These are phyloP conservation scores for Lagocephalus sceleratus DNA, from an alignment of 2,797 vertebrate genomes.

Conservation along the genomic window DNA sequence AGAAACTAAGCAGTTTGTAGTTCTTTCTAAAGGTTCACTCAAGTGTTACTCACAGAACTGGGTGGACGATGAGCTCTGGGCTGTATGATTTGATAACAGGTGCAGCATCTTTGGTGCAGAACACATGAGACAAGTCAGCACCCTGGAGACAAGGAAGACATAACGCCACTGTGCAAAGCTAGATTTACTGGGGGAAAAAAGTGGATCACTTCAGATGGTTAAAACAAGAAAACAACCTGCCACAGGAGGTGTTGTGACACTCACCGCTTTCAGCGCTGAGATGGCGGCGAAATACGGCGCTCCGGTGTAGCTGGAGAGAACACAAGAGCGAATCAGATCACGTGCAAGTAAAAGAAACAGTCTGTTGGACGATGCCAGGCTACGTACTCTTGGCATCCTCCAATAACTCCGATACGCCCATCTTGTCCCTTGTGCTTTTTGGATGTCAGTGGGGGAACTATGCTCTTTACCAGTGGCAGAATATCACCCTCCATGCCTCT, in stretches of 20 bases:
- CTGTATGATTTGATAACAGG: conserved; percentile 97
- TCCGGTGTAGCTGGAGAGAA: conserved; percentile 86
- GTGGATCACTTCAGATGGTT: not conserved
- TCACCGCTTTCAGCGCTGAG: conserved; percentile 94
- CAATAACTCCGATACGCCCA: conserved; percentile 90
- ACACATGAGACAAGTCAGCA: conserved; percentile 94
- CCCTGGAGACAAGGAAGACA: conserved; percentile 74
- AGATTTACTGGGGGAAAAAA: not conserved
- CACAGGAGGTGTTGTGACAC: conserved; percentile 16
- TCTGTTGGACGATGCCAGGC: not conserved
- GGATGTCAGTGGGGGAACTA: conserved; percentile 83
- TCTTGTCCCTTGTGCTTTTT: conserved; percentile 96
- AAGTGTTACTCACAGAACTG: conserved; percentile 87
- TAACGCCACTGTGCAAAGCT: not conserved
- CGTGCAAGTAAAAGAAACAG: not conserved
- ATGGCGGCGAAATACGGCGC: conserved; percentile 98
- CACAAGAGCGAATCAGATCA: conserved; percentile 15
- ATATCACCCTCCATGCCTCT: conserved; percentile 87
- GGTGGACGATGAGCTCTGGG: conserved; percentile 97
- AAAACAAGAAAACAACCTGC: not conserved
- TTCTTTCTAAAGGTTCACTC: not conserved
- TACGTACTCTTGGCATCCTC: conserved; percentile 95
- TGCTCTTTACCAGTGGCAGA: conserved; percentile 83
- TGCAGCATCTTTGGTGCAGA: conserved; percentile 95
- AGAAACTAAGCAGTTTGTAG: no score